Percentiles rank a stretch among this genome's conserved stretches.
These are phyloP conservation scores for Oasisia sp. DNA, from an alignment of 2,888 invertebrate species.

Conservation along the genomic window DNA sequence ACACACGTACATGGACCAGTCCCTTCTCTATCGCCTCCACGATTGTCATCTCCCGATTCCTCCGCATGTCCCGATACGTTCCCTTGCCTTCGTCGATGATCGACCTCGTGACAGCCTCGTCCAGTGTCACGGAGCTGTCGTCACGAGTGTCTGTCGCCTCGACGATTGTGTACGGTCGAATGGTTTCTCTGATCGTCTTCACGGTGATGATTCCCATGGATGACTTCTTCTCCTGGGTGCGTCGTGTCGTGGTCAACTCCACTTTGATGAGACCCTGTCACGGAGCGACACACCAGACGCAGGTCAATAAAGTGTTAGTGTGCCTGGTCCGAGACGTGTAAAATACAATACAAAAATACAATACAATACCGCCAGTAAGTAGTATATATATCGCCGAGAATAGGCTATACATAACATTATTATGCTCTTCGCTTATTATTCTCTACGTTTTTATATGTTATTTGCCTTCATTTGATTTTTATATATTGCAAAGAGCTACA, in stretches of 20 bases:
- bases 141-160: slow-evolving; percentile 47
- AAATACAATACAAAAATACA: background rate
- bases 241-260: slow-evolving; percentile 22
- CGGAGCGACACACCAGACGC: background rate
- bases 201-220: slow-evolving; percentile 62
- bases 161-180: slow-evolving; percentile 53
- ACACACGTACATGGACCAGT: slow-evolving; percentile 46
- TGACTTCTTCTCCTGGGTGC: slow-evolving; percentile 57
- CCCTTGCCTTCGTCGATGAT: slow-evolving; percentile 47
- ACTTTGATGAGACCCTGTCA: slow-evolving; percentile 23
- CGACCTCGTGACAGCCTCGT: slow-evolving; percentile 47
- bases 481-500: too few species aligned
- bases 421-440: too few species aligned
- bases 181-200: slow-evolving; percentile 53
- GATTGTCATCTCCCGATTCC: slow-evolving; percentile 49
- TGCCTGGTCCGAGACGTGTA: background rate
- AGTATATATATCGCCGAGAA: too few species aligned
- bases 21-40: slow-evolving; percentile 56
- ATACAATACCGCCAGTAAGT: background rate
- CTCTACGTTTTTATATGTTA: too few species aligned
- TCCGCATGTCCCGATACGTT: slow-evolving; percentile 43
- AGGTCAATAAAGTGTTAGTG: background rate
- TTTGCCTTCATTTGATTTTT: too few species aligned
- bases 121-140: slow-evolving; percentile 40
- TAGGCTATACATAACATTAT: too few species aligned